These are phyloP conservation scores for Psittacula echo DNA, from an alignment of 2,797 vertebrate genomes.

Conservation along the genomic window DNA sequence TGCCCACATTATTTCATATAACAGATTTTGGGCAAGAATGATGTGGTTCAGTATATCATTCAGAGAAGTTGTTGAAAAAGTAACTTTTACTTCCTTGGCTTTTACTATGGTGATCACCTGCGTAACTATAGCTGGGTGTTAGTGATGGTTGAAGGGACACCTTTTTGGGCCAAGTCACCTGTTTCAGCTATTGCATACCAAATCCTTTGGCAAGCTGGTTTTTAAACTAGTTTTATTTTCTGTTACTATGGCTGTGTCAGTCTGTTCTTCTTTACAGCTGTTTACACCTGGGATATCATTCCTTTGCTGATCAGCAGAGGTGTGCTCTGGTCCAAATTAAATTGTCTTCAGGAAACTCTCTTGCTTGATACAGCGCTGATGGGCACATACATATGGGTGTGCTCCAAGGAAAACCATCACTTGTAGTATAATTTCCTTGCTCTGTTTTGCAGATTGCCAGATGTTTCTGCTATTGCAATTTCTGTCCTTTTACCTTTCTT, in stretches of 20 bases:
- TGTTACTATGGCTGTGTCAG: background rate
- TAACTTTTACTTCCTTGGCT: background rate
- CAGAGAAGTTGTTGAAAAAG: background rate
- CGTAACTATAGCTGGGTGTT: background rate
- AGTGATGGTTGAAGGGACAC: background rate
- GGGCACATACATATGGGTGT: fast-evolving
- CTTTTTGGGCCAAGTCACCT: background rate
- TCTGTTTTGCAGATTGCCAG: background rate
- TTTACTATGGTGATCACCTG: background rate
- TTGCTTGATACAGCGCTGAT: fast-evolving
- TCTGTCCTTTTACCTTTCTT: background rate
- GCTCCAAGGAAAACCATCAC: background rate
- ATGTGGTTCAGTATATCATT: background rate
- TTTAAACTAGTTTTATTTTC: background rate
- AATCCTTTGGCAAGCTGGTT: background rate
- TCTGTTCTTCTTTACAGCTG: background rate
- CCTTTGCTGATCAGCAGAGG: background rate
- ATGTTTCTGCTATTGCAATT: background rate
- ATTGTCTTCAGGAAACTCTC: background rate
- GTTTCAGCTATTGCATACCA: background rate
- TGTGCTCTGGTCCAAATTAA: background rate
- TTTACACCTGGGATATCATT: background rate
- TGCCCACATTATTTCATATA: background rate
- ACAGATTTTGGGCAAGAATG: background rate
- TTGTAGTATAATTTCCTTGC: background rate